A percentile compares a stretch with the other conserved stretches of the same genome.
These are phyloP conservation scores for Cantharis nigra DNA, from an alignment of 2,888 invertebrate genomes.

Conservation along the genomic window DNA sequence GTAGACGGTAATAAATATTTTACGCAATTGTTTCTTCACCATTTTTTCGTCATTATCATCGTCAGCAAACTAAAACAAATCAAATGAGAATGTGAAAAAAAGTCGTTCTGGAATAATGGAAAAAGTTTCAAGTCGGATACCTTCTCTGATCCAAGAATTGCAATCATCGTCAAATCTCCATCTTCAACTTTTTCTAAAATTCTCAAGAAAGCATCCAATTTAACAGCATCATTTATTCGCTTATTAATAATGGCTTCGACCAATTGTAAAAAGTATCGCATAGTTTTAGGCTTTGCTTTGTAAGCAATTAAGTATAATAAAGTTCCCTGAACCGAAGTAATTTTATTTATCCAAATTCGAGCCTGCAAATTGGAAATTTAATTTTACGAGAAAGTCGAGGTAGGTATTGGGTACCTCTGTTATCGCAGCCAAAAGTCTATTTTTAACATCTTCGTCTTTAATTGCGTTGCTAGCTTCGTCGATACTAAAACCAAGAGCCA, in stretches of 20 bases:
- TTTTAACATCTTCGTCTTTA: constrained; percentile 43
- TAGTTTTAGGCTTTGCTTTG: constrained; percentile 42
- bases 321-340: constrained; percentile 42
- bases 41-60: constrained; percentile 43
- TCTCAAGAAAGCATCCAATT: constrained; percentile 43
- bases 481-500: constrained; percentile 44
- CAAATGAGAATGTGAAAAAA: background rate
- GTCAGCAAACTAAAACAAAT: constrained; percentile 39
- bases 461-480: constrained; percentile 45
- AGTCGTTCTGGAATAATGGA: background rate
- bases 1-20: constrained; percentile 42
- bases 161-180: constrained; percentile 41
- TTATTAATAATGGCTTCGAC: constrained; percentile 46
- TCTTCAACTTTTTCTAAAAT: constrained; percentile 43
- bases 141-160: constrained; percentile 40
- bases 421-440: constrained; percentile 41
- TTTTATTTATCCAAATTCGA: constrained; percentile 43
- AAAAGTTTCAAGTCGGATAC: constrained; percentile 13
- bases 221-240: constrained; percentile 43
- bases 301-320: constrained; percentile 41
- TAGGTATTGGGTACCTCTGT: constrained; percentile 37
- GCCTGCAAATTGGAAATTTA: constrained; percentile 32
- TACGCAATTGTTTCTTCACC: constrained; percentile 41
- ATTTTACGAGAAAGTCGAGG: background rate
- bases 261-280: constrained; percentile 45